Base-by-base conservation (phyloP, 2,888 invertebrate species). In the Linyphia triangularis region DNA sequence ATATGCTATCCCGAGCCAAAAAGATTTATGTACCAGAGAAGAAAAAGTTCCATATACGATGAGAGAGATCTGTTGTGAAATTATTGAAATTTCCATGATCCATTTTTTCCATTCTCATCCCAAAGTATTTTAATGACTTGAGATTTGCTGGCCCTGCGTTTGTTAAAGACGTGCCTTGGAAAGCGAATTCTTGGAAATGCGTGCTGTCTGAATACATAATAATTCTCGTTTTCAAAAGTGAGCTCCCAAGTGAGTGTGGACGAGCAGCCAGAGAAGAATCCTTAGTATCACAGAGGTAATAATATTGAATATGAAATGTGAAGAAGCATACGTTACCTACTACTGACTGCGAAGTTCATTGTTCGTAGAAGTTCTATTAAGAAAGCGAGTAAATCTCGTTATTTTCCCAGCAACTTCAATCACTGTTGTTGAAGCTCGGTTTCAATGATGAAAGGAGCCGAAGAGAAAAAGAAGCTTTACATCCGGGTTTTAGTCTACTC, bases 281-380 rank as follows among this genome's bases (percentile, higher is more conserved):
- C 70, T 40, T 40, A 78, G 69, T 51, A 33, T 78, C 37, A 78
- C 51, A 75, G 69, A 59, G 43, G 69, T 75, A 85, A 77, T 77
- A 85, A 77, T 85, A 77, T 69, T 85, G 85, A 85, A 85, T 77
- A 77, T 43, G 67, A 77, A 85, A 85, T 77, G 85, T 37, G 69
- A 85, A 69, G 65, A 57, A 75, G 43, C 65, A n/a, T 30, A 84
- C 57, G 51, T 67, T 84, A 84, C 65, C 67, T 73, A 83, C 75
- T 65, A 83, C 72, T 24, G 59, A 73, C 26, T 72, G 19, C 30
- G 30, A 24, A 28, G 30, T 19, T 84, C 83, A 84, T 75, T 75
- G 65, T 73, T 84, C 75, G 63, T 37, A n/a, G 26, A 82, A 40
- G 73, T 28, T 67, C 73, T 75, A 75, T 73, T 84, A 75, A 33